Conservation (phyloP, 2,113 vertebrate species). For the Thryonomys swinderianus region DNA sequence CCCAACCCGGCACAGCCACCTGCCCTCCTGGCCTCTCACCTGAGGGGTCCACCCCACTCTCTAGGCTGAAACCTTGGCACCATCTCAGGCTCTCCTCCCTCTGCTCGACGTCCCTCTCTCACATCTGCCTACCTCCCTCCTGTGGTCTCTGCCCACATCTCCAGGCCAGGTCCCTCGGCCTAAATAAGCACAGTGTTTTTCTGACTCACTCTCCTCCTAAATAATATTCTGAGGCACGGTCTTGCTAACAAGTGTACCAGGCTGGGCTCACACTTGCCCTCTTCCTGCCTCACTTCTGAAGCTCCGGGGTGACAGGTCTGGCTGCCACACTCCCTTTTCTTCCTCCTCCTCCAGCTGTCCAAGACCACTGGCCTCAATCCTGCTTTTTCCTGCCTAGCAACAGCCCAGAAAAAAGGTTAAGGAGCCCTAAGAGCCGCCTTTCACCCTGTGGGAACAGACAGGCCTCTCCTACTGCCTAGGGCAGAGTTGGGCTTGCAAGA, state of each 20-base stretch:
- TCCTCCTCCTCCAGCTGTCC: background rate
- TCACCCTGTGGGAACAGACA: background rate
- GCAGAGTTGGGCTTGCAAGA: background rate
- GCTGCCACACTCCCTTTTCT: background rate
- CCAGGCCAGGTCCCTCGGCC: background rate
- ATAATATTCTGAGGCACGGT: background rate
- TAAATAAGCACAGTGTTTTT: rapidly evolving
- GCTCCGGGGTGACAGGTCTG: background rate
- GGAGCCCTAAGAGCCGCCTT: background rate
- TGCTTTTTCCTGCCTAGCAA: background rate
- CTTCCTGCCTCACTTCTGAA: background rate
- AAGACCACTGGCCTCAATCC: background rate
- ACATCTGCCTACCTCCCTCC: background rate
- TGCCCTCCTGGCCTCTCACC: background rate
- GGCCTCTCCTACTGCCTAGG: background rate
- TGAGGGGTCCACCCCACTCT: no score
- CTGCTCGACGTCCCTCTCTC: background rate
- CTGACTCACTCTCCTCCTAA: background rate
- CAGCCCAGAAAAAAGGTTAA: background rate
- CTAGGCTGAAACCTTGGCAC: background rate
- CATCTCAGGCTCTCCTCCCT: background rate
- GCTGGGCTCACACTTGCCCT: background rate
- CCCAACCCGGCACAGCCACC: background rate
- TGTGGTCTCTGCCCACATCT: background rate
- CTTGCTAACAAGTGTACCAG: background rate